phyloP scores from a whole-genome alignment of 2,888 invertebrate species.

The Diaprepes abbreviatus region DNA sequence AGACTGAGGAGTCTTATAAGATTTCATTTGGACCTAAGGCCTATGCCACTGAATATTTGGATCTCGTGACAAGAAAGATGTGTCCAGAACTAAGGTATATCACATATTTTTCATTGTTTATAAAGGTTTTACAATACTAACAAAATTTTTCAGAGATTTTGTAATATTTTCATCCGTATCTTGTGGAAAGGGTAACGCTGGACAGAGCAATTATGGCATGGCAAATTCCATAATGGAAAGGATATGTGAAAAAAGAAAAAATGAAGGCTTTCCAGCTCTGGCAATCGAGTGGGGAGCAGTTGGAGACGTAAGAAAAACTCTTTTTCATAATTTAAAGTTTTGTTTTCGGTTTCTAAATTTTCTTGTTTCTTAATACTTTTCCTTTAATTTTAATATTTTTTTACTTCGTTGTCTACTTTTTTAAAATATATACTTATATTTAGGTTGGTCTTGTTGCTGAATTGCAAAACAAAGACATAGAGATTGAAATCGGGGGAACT shows the following conservation, averaged over 20 bases:
- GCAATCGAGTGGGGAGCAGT: constrained; percentile 96
- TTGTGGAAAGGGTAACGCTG: constrained; percentile 93
- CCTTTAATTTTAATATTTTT: not conserved
- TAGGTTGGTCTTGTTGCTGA: constrained; percentile 77
- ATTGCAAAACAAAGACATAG: constrained; percentile 66
- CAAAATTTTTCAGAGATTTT: constrained; percentile 73
- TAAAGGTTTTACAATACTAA: not conserved
- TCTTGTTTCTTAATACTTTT: not conserved
- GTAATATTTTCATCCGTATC: constrained; percentile 94
- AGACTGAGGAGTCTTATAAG: constrained; percentile 77
- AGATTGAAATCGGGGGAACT: constrained; percentile 72
- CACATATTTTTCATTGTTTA: constrained; percentile 37
- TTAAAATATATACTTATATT: too few relatives aligned
- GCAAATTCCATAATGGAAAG: constrained; percentile 93
- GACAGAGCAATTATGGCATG: constrained; percentile 92
- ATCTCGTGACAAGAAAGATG: constrained; percentile 67
- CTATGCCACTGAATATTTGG: constrained; percentile 83
- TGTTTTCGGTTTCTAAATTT: not conserved
- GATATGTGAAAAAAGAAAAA: constrained; percentile 81
- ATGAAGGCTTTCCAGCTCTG: constrained; percentile 80
- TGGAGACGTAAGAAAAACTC: constrained; percentile 90
- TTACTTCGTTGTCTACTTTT: not conserved
- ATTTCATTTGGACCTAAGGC: constrained; percentile 85
- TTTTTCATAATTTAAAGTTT: too few relatives aligned
- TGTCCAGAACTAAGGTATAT: constrained; percentile 57